Conservation (phyloP, 2,888 invertebrate species). For the Eupithecia insigniata region DNA sequence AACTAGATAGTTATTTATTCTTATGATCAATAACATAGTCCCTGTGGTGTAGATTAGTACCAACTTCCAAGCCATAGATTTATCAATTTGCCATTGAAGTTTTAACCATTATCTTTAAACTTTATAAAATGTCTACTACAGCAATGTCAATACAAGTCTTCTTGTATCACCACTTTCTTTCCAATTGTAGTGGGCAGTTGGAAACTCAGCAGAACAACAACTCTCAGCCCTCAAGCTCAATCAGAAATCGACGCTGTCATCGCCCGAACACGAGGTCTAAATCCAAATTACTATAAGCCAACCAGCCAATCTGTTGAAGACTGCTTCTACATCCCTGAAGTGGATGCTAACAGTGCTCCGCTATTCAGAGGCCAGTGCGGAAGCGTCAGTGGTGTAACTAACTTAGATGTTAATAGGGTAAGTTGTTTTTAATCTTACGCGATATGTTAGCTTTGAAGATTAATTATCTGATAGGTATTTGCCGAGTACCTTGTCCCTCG, state of each 20-base stretch:
- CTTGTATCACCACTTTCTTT: not conserved
- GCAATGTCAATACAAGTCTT: not conserved
- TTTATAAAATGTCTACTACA: not conserved
- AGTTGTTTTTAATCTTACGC: not conserved
- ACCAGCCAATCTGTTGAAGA: constrained; percentile 66
- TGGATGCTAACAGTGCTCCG: constrained; percentile 53
- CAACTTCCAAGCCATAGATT: not conserved
- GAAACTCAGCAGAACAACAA: constrained; percentile 64
- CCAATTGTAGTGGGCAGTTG: constrained; percentile 67
- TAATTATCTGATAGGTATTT: not conserved
- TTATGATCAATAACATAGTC: not conserved
- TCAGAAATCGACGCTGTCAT: constrained; percentile 55
- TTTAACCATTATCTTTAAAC: not conserved
- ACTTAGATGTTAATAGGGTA: constrained; percentile 53
- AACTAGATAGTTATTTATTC: not conserved
- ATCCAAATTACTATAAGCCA: constrained; percentile 57
- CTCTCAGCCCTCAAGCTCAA: constrained; percentile 51
- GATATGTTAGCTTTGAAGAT: not conserved
- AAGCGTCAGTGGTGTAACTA: constrained; percentile 52
- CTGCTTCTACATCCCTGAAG: constrained; percentile 71
- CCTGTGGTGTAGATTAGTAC: not conserved
- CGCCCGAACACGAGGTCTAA: constrained; percentile 63
- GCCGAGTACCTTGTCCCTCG: no score
- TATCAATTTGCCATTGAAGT: not conserved
- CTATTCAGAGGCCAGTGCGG: constrained; percentile 70